Base-by-base conservation (phyloP, 2,113 vertebrate species). In the Gobius niger region DNA sequence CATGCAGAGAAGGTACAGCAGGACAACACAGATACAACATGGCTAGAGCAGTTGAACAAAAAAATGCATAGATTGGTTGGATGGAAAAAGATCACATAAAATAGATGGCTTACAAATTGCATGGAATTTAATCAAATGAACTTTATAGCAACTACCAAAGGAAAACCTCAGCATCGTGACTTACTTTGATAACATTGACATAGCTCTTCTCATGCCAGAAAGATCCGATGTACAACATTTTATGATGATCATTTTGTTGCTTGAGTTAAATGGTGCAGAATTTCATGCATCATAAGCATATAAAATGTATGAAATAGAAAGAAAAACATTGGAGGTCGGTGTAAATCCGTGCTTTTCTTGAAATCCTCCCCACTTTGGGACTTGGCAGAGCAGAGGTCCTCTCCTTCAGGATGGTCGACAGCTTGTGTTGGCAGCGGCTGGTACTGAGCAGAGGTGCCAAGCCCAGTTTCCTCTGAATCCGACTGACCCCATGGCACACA, bases 371-470 rank as follows among this genome's bases (percentile, higher is more conserved):
- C 67, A 78, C 81, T 24, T 12, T 74, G 16, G 68, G 65, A 66
- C 69, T 86, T 87, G 84, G 83, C 83, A 80, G 76, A 42, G 8
- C 9, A 2, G 11, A 63, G 65, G 65, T 65, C 5, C 68, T 68
- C 68, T 69, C 63, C 68, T 24, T 14, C 71, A 73, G 69, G 46
- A 44, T 7, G 46, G 63, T 84, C 75, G 68, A 86, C 81, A 85
- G 88, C 81, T 90, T 89, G 67, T 79, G 61, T 82, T 90, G 86
- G 83, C 88, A 84, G 63, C 40, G 51, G 51, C 75, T 80, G 84
- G 82, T 83, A 81, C n/a, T 41, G 67, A 67, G 16, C 53, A 9
- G 7, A 2, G 7, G 40, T 78, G 83, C 83, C 80, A 89, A 66
- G 75, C 72, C 9, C 12, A 78, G 79, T 81, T 86, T 88, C 82